Evolutionary conservation across 64 coral and sea anemone genomes (phyloP).

Genomic region (Pachyseris speciosa): DNA sequence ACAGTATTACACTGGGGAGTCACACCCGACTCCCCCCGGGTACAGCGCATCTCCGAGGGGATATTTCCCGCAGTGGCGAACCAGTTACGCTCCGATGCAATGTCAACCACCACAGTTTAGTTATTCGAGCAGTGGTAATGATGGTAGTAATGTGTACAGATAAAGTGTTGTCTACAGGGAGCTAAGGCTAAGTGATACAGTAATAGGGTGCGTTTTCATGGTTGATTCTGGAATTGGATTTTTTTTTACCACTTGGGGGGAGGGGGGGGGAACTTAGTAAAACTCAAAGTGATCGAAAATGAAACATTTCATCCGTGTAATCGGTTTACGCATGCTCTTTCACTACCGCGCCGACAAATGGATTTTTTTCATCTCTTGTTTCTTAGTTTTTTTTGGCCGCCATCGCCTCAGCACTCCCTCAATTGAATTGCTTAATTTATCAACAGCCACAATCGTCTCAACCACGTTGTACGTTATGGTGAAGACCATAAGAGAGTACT

Average conservation of each 20-base stretch:
- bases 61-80: constrained; percentile 42
- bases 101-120: constrained; percentile 23
- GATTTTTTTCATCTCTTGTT: no score
- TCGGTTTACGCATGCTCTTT: no score
- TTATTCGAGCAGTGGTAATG: constrained; percentile 17
- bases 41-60: not conserved
- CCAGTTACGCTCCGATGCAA: constrained; percentile 19
- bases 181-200: not conserved
- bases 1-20: not conserved
- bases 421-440: no score
- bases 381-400: no score
- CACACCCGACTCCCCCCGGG: not conserved
- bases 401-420: no score
- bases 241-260: not conserved
- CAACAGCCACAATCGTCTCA: no score
- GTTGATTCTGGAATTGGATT: not conserved
- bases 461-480: no score
- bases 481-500: no score
- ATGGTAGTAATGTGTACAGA: constrained; percentile 54
- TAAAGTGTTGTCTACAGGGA: not conserved
- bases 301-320: no score
- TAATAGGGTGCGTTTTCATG: not conserved
- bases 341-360: no score
- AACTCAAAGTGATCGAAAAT: no score
- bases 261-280: no score